Evolutionary conservation across 2,113 vertebrate genomes (phyloP), one percentile per base, ranked within the genome.

Genomic region (Corythoichthys intestinalis): DNA sequence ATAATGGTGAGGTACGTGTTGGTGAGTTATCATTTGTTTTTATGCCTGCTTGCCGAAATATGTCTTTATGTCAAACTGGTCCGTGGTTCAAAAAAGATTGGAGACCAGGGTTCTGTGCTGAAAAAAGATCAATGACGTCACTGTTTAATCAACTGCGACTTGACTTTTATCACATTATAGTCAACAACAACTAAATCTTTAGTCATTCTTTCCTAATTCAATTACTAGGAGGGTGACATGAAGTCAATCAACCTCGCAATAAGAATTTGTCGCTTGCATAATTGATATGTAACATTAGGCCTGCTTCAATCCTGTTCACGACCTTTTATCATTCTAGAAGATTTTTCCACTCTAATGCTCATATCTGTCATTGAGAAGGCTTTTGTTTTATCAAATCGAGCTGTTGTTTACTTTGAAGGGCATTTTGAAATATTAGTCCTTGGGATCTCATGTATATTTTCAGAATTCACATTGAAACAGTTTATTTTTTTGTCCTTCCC

Each of bases 401-500:
- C 62, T 50, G 46, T 49, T 65, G 63, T 65, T 50, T 35, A 49
- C 47, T 15, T 65, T 50, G 11, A 47, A 65, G 47, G 47, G 48
- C 46, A 65, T 37, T 65, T 47, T 15, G 13, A 65, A 28, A 8
- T 14, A 49, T 70, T 61, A 70, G 57, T n/a, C 65, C 38, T 57
- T 44, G n/a, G 17, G 48, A 58, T 59, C 20, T 20, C 15, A 44
- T 58, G 17, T 20, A 5, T 37, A 65, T 68, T 17, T 34, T 54
- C 35, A 1, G 0, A 52, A 35, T 48, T 12, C 64, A 39, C n/a
- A 48, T 52, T 60, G 49, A 50, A 56, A 7, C 15, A 4, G 9
- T 12, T 64, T 67, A n/a, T 52, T 66, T 58, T 61, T 44, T 5
- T 62, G 59, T 61, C 59, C 39, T 70, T 54, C 65, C 20, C 50